These are phyloP conservation scores for Carettochelys insculpta DNA, from an alignment of 2,113 vertebrate species.

Conservation along the genomic window DNA sequence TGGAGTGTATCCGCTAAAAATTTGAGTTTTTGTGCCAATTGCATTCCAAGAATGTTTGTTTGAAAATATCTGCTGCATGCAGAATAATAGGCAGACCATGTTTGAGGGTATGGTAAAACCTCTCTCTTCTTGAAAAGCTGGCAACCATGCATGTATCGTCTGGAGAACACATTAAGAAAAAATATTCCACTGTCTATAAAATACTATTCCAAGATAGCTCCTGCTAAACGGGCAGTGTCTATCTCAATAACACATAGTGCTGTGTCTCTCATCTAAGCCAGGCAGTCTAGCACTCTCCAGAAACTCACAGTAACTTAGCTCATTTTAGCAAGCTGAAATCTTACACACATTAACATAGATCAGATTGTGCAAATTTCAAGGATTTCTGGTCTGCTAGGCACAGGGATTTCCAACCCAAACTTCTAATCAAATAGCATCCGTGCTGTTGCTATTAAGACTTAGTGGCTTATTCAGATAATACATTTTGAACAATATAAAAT, in stretches of 20 bases:
- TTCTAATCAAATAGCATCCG: neutral
- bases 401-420: slow-evolving; percentile 23
- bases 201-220: neutral
- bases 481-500: neutral
- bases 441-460: neutral
- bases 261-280: neutral
- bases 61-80: neutral
- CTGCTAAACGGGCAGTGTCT: neutral
- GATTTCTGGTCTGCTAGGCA: neutral
- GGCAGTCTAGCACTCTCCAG: neutral
- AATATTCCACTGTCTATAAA: neutral
- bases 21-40: neutral
- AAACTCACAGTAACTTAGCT: neutral
- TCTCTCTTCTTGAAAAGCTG: neutral
- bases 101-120: neutral
- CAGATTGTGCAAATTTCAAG: neutral
- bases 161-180: slow-evolving; percentile 4
- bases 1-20: neutral
- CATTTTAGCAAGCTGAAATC: slow-evolving; percentile 2
- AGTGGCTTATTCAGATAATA: neutral
- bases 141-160: neutral
- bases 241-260: neutral
- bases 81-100: neutral
- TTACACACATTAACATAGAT: neutral
- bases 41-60: neutral